Evolutionary conservation across 1,140 invertebrate genomes (phyloP), one percentile per base, ranked within the genome.

Genomic region (Scaptodrosophila lebanonensis): DNA sequence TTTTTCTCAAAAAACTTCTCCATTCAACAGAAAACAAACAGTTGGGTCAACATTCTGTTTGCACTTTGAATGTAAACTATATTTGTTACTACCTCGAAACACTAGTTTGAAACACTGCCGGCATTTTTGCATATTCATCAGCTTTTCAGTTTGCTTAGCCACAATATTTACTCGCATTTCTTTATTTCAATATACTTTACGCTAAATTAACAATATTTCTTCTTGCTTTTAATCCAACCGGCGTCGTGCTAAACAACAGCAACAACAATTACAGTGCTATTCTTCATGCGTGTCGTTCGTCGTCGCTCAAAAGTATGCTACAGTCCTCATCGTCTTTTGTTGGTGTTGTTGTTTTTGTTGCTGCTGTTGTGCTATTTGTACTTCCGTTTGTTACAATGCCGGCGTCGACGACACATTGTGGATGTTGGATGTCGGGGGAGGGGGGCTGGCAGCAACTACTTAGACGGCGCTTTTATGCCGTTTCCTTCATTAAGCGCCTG

Each of bases 401-500:
- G n/a, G n/a, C n/a, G n/a, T n/a, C n/a, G n/a, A n/a, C n/a, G n/a
- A n/a, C n/a, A n/a, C 27, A 29, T 29, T 29, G 9, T 29, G 27
- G 27, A n/a, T n/a, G n/a, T n/a, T n/a, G n/a, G n/a, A n/a, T n/a
- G n/a, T n/a, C n/a, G n/a, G n/a, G n/a, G n/a, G n/a, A n/a, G n/a
- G n/a, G n/a, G 5, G 27, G 43, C 20, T 43, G 30, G 48, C 48
- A 39, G 12, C 42, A 44, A 44, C 42, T 44, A 44, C 42, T 44
- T 44, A 44, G 42, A 30, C 22, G 36, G 13, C 36, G 40, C 52
- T 57, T 58, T 69, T 63, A 50, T 63, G 67, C 47, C 59, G 66
- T 70, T 70, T 69, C 54, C 66, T 70, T 70, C 66, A 70, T 69
- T 70, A 69, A 48, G 59, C 63, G 59, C 45, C 51, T 8, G 35